Conservation (phyloP, 2,797 vertebrate genomes). For the Anguilla anguilla region DNA sequence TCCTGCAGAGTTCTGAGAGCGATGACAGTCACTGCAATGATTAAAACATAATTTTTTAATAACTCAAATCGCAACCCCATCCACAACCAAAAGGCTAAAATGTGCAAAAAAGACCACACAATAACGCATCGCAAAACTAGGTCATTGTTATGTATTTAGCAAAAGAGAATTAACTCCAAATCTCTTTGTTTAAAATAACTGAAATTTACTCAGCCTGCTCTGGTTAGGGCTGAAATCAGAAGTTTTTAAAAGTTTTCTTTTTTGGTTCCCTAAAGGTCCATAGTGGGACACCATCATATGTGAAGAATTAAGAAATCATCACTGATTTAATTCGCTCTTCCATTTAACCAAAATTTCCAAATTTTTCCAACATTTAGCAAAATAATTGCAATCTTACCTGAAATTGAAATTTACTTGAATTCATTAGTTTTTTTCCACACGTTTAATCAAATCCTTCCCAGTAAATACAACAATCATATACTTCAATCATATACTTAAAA, state of each 20-base stretch:
- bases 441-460: neutral
- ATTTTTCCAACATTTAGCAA: neutral
- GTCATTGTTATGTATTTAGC: neutral
- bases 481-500: neutral
- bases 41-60: neutral
- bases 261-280: neutral
- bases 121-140: neutral
- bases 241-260: neutral
- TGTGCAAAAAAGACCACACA: constrained; percentile 11
- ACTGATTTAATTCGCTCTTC: neutral
- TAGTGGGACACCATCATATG: neutral
- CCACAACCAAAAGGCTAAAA: neutral
- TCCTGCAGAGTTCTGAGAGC: neutral
- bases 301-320: neutral
- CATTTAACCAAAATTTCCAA: neutral
- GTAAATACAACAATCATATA: neutral
- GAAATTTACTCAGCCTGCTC: neutral
- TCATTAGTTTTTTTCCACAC: neutral
- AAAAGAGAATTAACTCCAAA: neutral
- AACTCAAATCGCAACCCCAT: neutral
- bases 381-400: neutral
- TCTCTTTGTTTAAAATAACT: neutral
- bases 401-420: neutral
- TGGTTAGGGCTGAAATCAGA: neutral
- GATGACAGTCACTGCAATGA: neutral